These are phyloP conservation scores for Cacoxenus indagator DNA, from an alignment of 2,888 invertebrate genomes.

Conservation along the genomic window DNA sequence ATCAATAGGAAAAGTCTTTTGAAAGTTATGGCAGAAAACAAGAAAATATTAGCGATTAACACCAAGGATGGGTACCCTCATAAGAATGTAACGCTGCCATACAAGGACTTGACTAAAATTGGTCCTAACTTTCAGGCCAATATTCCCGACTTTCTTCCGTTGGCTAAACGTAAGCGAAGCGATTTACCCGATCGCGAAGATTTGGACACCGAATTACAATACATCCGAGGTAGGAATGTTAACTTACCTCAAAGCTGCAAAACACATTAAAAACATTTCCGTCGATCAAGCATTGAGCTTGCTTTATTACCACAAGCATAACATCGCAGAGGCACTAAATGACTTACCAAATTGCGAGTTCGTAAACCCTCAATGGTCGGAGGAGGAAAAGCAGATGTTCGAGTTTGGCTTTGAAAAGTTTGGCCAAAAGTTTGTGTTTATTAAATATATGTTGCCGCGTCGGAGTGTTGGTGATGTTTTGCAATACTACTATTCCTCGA, in stretches of 20 bases:
- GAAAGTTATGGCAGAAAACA: too few species aligned
- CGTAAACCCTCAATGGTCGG: neutral
- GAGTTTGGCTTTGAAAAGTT: neutral
- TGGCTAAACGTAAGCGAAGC: neutral
- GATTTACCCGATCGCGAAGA: neutral
- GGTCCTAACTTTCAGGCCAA: neutral
- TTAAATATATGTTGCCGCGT: neutral
- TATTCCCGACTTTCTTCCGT: neutral
- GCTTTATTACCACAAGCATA: neutral
- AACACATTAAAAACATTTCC: neutral
- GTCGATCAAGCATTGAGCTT: neutral
- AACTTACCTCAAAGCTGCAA: neutral
- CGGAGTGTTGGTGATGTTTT: neutral
- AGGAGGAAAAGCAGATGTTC: neutral
- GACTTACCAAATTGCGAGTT: neutral
- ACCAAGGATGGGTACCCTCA: too few species aligned
- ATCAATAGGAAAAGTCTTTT: too few species aligned
- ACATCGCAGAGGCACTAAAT: neutral
- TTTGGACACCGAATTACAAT: neutral
- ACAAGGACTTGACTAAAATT: neutral
- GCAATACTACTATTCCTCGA: neutral
- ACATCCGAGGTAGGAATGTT: neutral
- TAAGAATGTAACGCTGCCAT: neutral
- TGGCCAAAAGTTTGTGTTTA: neutral
- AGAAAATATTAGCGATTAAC: too few species aligned